Evolutionary conservation across 2,113 vertebrate species (phyloP).

Genomic region (Rhea pennata): DNA sequence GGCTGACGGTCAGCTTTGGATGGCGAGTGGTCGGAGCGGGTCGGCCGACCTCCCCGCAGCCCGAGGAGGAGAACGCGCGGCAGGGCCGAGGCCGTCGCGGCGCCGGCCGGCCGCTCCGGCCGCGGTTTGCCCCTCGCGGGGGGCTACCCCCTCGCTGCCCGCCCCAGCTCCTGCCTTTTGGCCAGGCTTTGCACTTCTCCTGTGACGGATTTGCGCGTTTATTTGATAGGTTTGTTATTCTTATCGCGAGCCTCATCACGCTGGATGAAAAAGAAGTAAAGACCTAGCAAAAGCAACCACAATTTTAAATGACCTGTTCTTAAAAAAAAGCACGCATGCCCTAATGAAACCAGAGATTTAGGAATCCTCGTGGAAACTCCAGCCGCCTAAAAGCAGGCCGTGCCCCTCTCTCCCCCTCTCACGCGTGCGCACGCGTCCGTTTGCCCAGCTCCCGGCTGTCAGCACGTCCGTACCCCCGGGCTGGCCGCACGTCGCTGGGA

Average conservation of each 20-base stretch:
- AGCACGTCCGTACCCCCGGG: background rate
- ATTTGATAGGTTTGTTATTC: conserved; percentile 34
- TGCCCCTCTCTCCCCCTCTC: background rate
- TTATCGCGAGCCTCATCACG: rapidly evolving
- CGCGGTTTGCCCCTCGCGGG: too few species aligned
- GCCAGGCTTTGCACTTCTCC: background rate
- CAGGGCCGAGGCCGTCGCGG: too few species aligned
- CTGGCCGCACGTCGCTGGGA: background rate
- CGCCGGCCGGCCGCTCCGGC: too few species aligned
- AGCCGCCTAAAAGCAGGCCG: conserved; percentile 58
- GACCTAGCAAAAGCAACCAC: background rate
- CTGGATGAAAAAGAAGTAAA: conserved; percentile 12
- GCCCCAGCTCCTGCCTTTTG: background rate
- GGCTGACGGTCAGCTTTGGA: conserved; percentile 17
- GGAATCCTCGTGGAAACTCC: conserved; percentile 68
- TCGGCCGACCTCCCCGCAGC: background rate
- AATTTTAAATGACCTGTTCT: conserved; percentile 54
- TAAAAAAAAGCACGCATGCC: conserved; percentile 63
- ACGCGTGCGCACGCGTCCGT: background rate
- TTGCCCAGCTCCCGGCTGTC: background rate
- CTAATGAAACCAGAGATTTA: conserved; percentile 68
- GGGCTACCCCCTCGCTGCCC: background rate
- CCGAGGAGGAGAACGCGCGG: background rate
- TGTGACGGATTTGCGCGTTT: rapidly evolving
- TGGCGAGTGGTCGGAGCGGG: background rate